A percentile compares a stretch with the other conserved stretches of the same genome.
Conservation (phyloP, 2,113 vertebrate species). For the Nanorana parkeri region DNA sequence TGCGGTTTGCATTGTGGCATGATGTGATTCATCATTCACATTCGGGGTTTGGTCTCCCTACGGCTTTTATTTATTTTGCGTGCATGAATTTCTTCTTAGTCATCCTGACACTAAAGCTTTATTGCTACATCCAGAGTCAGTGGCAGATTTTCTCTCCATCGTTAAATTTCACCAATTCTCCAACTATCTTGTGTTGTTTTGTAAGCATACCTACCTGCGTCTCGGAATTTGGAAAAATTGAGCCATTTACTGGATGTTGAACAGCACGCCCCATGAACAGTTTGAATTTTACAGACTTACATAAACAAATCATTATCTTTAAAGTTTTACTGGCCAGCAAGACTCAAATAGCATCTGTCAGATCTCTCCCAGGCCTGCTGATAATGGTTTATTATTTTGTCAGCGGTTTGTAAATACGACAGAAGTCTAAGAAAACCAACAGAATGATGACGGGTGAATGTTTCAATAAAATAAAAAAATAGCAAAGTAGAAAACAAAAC, state of each 20-base stretch:
- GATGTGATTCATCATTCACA: background rate
- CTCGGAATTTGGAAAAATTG: background rate
- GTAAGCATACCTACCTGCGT: background rate
- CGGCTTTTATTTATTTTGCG: slow-evolving; percentile 14
- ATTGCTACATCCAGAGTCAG: slow-evolving; percentile 15
- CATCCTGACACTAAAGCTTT: slow-evolving; percentile 27
- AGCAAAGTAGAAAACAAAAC: no score
- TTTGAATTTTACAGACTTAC: background rate
- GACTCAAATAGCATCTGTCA: background rate
- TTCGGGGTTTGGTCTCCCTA: background rate
- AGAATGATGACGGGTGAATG: background rate
- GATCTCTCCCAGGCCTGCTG: background rate
- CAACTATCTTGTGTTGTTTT: slow-evolving; percentile 16
- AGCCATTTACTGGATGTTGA: background rate
- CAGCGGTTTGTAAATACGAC: background rate
- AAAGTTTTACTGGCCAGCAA: no score
- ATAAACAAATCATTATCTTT: background rate
- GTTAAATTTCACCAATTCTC: slow-evolving; percentile 32
- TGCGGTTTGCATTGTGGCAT: background rate
- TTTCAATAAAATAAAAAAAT: no score
- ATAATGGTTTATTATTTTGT: background rate
- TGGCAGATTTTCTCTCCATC: background rate
- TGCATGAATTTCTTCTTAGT: slow-evolving; percentile 22
- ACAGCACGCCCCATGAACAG: background rate
- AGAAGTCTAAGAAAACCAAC: background rate